These are phyloP conservation scores for Campopleginae sp. DNA, from an alignment of 2,888 invertebrate genomes.

Conservation along the genomic window DNA sequence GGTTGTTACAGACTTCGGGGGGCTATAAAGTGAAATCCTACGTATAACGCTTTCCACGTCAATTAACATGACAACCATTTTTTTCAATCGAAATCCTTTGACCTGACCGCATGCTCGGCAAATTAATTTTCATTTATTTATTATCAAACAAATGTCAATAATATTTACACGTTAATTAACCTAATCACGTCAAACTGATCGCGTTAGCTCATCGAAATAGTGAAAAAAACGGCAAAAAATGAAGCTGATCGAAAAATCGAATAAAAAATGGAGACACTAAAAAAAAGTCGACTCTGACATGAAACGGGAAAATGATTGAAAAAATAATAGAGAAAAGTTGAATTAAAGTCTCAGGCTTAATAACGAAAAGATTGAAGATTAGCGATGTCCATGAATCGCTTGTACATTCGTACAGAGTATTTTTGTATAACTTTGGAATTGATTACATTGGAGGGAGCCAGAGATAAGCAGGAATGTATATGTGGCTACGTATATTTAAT, in stretches of 20 bases:
- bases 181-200: too few species aligned
- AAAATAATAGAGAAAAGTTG: neutral
- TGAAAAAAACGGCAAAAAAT: neutral
- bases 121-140: neutral
- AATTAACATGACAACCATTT: neutral
- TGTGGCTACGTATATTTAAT: constrained; percentile 37
- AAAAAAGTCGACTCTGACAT: neutral
- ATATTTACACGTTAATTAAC: too few species aligned
- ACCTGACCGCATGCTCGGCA: neutral
- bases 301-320: neutral
- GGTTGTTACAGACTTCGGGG: constrained; percentile 39
- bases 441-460: constrained; percentile 56
- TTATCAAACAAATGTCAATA: too few species aligned
- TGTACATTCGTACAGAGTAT: constrained; percentile 24
- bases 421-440: constrained; percentile 59
- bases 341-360: neutral
- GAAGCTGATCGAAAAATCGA: neutral
- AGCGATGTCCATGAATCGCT: neutral
- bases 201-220: neutral
- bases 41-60: constrained; percentile 12
- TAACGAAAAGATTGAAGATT: constrained; percentile 12
- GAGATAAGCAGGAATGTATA: constrained; percentile 57
- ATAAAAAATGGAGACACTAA: neutral
- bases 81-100: neutral
- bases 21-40: constrained; percentile 16